These are phyloP conservation scores for Venturia canescens DNA, from an alignment of 1,140 invertebrate genomes.

Conservation along the genomic window DNA sequence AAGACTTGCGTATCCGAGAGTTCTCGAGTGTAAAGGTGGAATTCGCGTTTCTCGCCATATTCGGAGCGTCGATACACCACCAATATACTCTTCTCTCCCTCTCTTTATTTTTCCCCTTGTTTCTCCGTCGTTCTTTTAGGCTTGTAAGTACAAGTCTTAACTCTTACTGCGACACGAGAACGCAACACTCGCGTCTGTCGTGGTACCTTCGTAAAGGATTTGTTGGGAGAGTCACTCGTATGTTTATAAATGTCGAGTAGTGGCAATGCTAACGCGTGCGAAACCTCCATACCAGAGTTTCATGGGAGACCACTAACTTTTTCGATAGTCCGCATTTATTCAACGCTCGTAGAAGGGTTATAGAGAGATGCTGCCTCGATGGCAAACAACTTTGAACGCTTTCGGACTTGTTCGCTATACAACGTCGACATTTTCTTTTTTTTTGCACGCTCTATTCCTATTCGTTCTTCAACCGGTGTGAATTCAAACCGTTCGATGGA, in stretches of 20 bases:
- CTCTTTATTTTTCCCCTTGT: not conserved
- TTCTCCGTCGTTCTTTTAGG: not conserved
- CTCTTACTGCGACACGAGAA: conserved; percentile 52
- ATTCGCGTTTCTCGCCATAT: conserved; percentile 74
- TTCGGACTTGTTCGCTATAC: conserved; percentile 18
- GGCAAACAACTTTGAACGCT: conserved; percentile 36
- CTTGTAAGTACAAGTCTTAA: conserved; percentile 57
- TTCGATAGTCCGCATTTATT: conserved; percentile 25
- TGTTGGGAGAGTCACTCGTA: conserved; percentile 39
- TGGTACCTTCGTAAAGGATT: conserved; percentile 32
- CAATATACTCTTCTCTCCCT: conserved; percentile 8
- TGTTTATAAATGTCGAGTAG: conserved; percentile 29
- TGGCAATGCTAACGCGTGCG: conserved; percentile 7
- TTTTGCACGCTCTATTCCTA: conserved; percentile 23
- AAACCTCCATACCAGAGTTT: not conserved
- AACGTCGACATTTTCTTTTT: conserved; percentile 14
- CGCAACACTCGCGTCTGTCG: conserved; percentile 36
- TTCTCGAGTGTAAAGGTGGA: conserved; percentile 64
- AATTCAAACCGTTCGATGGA: not conserved
- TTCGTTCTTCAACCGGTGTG: not conserved
- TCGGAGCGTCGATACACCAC: conserved; percentile 59
- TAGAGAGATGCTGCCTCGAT: conserved; percentile 18
- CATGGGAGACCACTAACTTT: conserved; percentile 7
- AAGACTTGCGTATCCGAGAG: conserved; percentile 64
- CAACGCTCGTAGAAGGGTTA: not conserved